These are phyloP conservation scores for Capra hircus DNA, from an alignment of 2,113 vertebrate species.

Conservation along the genomic window DNA sequence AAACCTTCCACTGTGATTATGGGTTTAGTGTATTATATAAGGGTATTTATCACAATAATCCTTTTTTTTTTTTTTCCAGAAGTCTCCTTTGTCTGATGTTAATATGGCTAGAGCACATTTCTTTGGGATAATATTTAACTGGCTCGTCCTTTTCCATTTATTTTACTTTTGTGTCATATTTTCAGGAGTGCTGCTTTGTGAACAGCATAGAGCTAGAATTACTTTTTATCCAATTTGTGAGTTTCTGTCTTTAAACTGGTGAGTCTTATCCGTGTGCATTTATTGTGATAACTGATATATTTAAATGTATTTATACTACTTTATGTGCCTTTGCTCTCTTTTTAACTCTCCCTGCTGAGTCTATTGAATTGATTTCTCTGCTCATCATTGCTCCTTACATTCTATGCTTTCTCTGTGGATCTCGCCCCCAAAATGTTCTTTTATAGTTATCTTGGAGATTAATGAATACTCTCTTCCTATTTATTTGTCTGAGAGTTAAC, in stretches of 20 bases:
- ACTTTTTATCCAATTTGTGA: background rate
- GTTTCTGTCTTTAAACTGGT: background rate
- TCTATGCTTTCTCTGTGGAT: background rate
- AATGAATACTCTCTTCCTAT: background rate
- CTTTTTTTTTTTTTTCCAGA: background rate
- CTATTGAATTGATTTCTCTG: background rate
- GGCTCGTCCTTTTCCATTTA: background rate
- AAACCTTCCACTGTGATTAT: background rate
- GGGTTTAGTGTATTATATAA: background rate
- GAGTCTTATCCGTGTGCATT: background rate
- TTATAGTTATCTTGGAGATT: background rate
- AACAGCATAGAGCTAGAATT: background rate
- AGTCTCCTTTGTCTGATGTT: background rate
- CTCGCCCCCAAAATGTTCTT: background rate
- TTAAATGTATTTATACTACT: background rate
- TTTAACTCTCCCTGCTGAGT: background rate
- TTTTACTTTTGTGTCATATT: background rate
- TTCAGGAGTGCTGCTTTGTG: background rate
- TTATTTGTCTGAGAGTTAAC: conserved; percentile 1
- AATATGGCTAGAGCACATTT: background rate
- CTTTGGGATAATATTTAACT: background rate
- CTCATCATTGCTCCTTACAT: background rate
- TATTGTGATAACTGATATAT: background rate
- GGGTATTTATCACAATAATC: background rate
- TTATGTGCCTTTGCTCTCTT: background rate